Conservation (phyloP, 2,113 vertebrate species). For the Coregonus clupeaformis region DNA sequence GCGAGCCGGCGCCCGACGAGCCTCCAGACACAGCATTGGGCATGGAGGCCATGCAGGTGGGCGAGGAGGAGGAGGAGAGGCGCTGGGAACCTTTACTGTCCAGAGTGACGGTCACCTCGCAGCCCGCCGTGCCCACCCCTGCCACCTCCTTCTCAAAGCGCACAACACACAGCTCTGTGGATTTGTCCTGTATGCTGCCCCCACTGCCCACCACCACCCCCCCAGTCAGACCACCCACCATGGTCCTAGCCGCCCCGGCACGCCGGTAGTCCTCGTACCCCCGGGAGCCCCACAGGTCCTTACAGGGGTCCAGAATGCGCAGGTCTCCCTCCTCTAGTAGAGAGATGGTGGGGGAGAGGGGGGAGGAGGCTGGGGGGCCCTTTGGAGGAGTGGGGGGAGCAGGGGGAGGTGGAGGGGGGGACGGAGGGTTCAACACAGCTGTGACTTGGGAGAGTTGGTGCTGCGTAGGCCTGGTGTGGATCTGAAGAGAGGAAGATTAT, state of each 20-base stretch:
- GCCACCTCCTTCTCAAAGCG: conserved; percentile 81
- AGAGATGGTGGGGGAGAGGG: conserved; percentile 75
- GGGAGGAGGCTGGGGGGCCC: conserved; percentile 65
- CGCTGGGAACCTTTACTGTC: conserved; percentile 74
- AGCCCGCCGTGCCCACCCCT: conserved; percentile 68
- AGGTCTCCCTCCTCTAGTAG: conserved; percentile 81
- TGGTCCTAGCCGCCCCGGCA: conserved; percentile 74
- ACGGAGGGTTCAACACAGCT: conserved; percentile 70
- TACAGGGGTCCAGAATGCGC: conserved; percentile 79
- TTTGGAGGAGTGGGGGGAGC: conserved; percentile 71
- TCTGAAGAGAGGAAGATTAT: conserved; percentile 54
- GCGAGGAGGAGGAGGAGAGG: conserved; percentile 67
- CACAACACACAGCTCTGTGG: conserved; percentile 77
- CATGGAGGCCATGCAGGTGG: conserved; percentile 64
- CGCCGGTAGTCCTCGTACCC: conserved; percentile 91
- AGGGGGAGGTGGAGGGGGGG: conserved; percentile 70
- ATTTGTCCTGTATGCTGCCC: conserved; percentile 68
- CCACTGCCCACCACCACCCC: conserved; percentile 74
- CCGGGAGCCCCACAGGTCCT: conserved; percentile 83
- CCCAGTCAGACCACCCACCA: conserved; percentile 73
- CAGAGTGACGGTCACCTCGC: conserved; percentile 73
- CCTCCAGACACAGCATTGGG: conserved; percentile 66
- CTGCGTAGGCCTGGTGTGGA: conserved; percentile 77
- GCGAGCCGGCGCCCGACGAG: conserved; percentile 70
- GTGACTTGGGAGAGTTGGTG: conserved; percentile 73